Percentiles rank a stretch among this genome's conserved stretches.
Conservation (phyloP, 2,113 vertebrate species). For the Eurypyga helias region DNA sequence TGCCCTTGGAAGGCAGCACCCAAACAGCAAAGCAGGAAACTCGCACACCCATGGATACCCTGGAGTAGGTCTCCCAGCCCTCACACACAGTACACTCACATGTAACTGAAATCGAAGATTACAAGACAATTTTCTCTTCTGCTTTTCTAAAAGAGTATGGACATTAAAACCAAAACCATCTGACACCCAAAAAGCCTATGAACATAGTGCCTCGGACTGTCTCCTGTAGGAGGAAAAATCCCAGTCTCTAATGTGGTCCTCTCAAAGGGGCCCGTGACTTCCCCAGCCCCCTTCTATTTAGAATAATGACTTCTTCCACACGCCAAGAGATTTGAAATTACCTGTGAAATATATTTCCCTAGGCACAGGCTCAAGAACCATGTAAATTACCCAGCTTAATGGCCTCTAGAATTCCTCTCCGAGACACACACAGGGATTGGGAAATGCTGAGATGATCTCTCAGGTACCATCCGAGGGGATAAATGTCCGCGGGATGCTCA, state of each 20-base stretch:
- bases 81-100: neutral
- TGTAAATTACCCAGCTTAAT: constrained; percentile 79
- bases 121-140: neutral
- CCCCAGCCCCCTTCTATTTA: constrained; percentile 70
- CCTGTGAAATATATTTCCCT: constrained; percentile 83
- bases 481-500: neutral
- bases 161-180: neutral
- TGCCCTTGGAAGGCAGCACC: neutral
- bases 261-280: constrained; percentile 8
- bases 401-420: constrained; percentile 63
- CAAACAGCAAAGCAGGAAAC: neutral
- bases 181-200: neutral
- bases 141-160: neutral
- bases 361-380: constrained; percentile 69
- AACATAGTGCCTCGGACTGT: neutral
- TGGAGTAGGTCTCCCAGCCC: neutral
- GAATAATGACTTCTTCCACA: constrained; percentile 78
- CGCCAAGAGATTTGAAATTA: constrained; percentile 78
- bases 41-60: neutral
- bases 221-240: neutral
- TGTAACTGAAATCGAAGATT: neutral
- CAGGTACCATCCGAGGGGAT: neutral
- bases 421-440: neutral
- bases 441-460: constrained; percentile 31
- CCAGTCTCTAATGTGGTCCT: constrained; percentile 21